Percentiles rank a stretch among this genome's conserved stretches.
phyloP scores from a whole-genome alignment of 2,797 vertebrate species.

The Odontamblyopus lacepedii region DNA sequence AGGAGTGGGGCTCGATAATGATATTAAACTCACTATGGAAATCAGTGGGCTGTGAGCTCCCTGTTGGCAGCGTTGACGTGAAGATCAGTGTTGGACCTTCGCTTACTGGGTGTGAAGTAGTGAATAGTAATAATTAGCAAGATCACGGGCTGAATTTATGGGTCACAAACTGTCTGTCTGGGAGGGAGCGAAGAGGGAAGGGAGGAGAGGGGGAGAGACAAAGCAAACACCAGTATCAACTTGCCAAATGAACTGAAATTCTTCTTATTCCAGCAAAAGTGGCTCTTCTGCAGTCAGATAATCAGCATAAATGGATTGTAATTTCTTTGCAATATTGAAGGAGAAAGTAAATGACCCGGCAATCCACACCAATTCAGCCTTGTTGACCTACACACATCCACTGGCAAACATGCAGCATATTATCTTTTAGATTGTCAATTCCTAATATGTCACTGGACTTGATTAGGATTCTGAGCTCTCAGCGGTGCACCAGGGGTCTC shows the following conservation, averaged over 20 bases:
- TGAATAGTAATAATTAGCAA: constrained; percentile 83
- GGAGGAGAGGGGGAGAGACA: constrained; percentile 23
- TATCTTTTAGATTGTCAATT: constrained; percentile 99
- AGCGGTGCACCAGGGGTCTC: constrained; percentile 98
- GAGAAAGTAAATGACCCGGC: constrained; percentile 62
- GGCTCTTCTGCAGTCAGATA: constrained; percentile 47
- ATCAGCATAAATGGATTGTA: constrained; percentile 68
- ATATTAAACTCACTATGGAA: constrained; percentile 83
- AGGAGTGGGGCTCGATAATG: constrained; percentile 78
- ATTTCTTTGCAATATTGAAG: constrained; percentile 56
- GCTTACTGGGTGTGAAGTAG: constrained; percentile 74
- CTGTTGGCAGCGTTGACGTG: constrained; percentile 72
- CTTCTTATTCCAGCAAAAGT: constrained; percentile 45
- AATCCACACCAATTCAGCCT: constrained; percentile 52
- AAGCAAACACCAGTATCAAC: constrained; percentile 44
- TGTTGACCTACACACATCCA: constrained; percentile 59
- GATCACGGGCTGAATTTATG: constrained; percentile 80
- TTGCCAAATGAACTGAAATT: constrained; percentile 45
- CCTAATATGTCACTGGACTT: constrained; percentile 99
- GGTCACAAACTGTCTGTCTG: constrained; percentile 70
- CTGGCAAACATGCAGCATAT: constrained; percentile 71
- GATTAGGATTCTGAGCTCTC: constrained; percentile 99
- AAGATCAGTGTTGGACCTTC: constrained; percentile 75
- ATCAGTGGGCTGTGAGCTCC: constrained; percentile 73
- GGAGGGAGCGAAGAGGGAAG: constrained; percentile 1